phyloP scores from a whole-genome alignment of 1,140 invertebrate genomes.

The Elysia chlorotica region DNA sequence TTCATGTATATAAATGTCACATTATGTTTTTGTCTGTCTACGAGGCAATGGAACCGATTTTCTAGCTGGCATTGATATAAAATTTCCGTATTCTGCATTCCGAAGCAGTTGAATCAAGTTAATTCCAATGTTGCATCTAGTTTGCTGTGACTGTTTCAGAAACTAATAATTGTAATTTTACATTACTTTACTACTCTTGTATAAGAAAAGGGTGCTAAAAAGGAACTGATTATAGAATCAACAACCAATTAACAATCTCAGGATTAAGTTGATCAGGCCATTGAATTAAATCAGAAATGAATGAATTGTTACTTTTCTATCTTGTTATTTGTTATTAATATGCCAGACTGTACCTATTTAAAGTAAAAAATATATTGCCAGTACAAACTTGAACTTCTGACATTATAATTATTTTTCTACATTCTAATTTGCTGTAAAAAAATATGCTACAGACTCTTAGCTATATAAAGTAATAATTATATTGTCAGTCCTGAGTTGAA shows the following conservation, averaged over 20 bases:
- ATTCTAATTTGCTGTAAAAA: no score
- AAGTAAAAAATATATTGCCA: no score
- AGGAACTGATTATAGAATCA: neutral
- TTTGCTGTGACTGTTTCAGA: neutral
- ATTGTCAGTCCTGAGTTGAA: no score
- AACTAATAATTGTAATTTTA: neutral
- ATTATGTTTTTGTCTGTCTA: neutral
- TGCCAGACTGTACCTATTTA: no score
- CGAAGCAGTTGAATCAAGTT: neutral
- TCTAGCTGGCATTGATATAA: neutral
- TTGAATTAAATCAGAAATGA: no score
- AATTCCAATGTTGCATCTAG: neutral
- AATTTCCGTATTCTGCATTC: neutral
- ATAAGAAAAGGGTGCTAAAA: neutral
- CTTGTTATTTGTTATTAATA: no score
- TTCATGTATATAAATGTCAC: neutral
- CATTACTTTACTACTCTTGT: neutral
- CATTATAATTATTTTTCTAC: no score
- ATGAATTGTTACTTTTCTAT: no score
- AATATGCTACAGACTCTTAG: no score
- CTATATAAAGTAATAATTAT: no score
- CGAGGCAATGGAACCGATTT: neutral
- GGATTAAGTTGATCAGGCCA: no score
- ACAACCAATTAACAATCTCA: constrained; percentile 9
- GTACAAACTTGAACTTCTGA: no score